Evolutionary conservation across 2,113 vertebrate species (phyloP).

Genomic region (Microtus montanus): DNA sequence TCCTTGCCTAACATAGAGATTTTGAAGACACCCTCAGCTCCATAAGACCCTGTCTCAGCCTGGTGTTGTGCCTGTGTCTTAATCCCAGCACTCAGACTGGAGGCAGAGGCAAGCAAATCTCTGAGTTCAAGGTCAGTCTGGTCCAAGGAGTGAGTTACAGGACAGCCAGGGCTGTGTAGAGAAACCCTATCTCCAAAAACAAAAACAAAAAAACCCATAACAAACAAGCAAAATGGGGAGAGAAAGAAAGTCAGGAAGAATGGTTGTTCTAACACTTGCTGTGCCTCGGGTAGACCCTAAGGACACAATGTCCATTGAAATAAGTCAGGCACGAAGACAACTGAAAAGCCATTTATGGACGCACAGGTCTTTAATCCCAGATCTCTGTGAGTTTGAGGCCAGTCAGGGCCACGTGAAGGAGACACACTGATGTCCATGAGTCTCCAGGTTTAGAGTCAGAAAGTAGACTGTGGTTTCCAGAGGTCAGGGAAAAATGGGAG

Average conservation of each 20-base stretch:
- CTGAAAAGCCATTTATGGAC: background rate
- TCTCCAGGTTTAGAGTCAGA: background rate
- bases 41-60: background rate
- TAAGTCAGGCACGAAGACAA: background rate
- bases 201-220: too few species aligned
- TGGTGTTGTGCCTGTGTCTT: background rate
- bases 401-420: background rate
- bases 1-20: background rate
- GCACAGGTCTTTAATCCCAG: background rate
- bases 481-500: background rate
- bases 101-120: background rate
- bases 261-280: background rate
- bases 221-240: background rate
- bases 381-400: background rate
- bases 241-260: too few species aligned
- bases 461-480: background rate
- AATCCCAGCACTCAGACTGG: background rate
- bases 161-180: background rate
- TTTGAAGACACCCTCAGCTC: background rate
- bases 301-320: background rate
- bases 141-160: background rate
- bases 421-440: background rate
- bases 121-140: background rate
- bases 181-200: background rate
- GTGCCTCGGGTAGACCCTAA: background rate